These are phyloP conservation scores for Eristalis intricaria DNA, from an alignment of 2,888 invertebrate genomes.

Conservation along the genomic window DNA sequence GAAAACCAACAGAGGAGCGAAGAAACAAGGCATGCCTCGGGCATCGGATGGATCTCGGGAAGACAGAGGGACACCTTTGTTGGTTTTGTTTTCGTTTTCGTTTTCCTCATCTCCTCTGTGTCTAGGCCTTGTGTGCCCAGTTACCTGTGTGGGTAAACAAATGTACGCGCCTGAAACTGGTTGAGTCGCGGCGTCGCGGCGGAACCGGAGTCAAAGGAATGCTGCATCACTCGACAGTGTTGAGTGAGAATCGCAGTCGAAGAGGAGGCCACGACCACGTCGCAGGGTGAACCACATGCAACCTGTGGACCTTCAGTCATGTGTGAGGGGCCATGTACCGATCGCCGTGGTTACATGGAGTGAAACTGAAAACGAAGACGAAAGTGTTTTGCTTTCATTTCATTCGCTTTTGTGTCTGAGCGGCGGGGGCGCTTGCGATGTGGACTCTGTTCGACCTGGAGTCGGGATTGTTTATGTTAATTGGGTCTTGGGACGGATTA, in stretches of 20 bases:
- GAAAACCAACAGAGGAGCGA: neutral
- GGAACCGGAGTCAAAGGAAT: neutral
- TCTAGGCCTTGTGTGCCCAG: neutral
- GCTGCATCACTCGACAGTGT: neutral
- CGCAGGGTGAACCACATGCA: slow-evolving; percentile 9
- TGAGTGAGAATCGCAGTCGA: neutral
- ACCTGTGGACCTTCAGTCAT: slow-evolving; percentile 25
- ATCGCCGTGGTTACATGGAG: neutral
- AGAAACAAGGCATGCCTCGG: neutral
- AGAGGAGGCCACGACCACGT: neutral
- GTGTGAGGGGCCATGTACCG: slow-evolving; percentile 20
- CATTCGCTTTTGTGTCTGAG: neutral
- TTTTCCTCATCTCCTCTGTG: neutral
- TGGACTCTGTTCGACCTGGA: no score
- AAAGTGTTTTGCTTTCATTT: slow-evolving; percentile 12
- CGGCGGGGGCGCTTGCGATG: neutral
- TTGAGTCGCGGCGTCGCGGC: neutral
- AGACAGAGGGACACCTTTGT: neutral
- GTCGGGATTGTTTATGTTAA: neutral
- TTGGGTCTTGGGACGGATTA: neutral
- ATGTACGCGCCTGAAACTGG: neutral
- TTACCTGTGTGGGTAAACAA: neutral
- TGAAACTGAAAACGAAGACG: slow-evolving; percentile 17
- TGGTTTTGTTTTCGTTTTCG: neutral
- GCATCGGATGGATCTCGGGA: no score